These are phyloP conservation scores for Micronycteris hirsuta DNA, from an alignment of 2,113 vertebrate species.

Conservation along the genomic window DNA sequence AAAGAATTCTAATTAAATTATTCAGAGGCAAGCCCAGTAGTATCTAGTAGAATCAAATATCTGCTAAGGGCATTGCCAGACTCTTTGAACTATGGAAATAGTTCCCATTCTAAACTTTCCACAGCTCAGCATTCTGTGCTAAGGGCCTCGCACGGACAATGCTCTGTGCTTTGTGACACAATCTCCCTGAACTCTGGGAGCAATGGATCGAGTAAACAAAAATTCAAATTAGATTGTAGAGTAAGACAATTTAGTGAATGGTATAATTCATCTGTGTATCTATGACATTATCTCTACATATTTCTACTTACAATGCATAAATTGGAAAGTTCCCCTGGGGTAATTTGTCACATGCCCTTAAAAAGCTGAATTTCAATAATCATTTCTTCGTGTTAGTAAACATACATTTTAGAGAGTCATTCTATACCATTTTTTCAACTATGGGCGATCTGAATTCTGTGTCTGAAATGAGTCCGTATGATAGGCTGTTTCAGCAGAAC, in stretches of 20 bases:
- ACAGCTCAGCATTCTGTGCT: neutral
- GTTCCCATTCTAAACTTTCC: neutral
- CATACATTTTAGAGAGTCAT: neutral
- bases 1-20: conserved; percentile 7
- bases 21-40: neutral
- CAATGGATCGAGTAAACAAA: neutral
- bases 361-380: neutral
- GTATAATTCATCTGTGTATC: neutral
- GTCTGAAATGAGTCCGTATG: neutral
- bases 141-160: neutral
- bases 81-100: neutral
- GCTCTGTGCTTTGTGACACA: neutral
- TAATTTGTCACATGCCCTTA: neutral
- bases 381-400: neutral
- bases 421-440: neutral
- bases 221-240: neutral
- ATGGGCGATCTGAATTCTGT: neutral
- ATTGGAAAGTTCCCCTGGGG: neutral
- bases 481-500: neutral
- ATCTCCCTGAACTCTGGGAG: neutral
- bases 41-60: neutral
- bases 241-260: neutral
- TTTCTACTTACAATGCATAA: neutral
- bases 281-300: neutral
- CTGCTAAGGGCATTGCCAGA: neutral